A percentile compares a stretch with the other conserved stretches of the same genome.
Conservation (phyloP, 2,113 vertebrate species). For the Toxotes jaculatrix region DNA sequence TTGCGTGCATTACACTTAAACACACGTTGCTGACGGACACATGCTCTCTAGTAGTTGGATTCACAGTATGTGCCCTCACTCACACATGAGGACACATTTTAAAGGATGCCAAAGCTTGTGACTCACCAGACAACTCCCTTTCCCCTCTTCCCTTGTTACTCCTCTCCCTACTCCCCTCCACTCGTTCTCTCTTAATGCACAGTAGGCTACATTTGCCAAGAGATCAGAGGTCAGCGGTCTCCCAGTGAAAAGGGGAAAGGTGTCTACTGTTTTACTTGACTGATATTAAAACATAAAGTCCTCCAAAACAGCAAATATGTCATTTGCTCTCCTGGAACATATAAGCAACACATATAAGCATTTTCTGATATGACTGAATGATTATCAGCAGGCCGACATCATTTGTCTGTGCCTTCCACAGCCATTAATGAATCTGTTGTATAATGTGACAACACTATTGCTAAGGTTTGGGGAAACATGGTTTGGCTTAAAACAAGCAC, state of each 20-base stretch:
- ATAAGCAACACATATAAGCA: background rate
- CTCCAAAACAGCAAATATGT: background rate
- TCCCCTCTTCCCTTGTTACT: conserved; percentile 24
- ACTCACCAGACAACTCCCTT: conserved; percentile 69
- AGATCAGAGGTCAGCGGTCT: conserved; percentile 29
- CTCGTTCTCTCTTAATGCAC: conserved; percentile 17
- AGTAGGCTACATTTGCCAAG: conserved; percentile 18
- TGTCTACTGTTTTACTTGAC: background rate
- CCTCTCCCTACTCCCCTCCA: conserved; percentile 24
- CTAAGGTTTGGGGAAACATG: background rate
- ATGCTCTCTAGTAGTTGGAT: conserved; percentile 10
- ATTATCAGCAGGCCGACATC: background rate
- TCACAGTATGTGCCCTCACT: conserved; percentile 13
- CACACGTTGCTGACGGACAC: conserved; percentile 60
- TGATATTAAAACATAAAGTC: background rate
- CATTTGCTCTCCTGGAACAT: background rate
- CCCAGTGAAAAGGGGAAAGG: conserved; percentile 15
- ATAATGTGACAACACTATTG: background rate
- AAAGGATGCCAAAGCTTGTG: conserved; percentile 54
- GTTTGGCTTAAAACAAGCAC: background rate
- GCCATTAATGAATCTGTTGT: too few species aligned
- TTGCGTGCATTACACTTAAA: conserved; percentile 62
- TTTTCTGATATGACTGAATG: background rate
- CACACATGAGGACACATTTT: conserved; percentile 20
- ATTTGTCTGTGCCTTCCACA: background rate